Conservation (phyloP, 2,888 invertebrate species). For the Eristalis tenax region DNA sequence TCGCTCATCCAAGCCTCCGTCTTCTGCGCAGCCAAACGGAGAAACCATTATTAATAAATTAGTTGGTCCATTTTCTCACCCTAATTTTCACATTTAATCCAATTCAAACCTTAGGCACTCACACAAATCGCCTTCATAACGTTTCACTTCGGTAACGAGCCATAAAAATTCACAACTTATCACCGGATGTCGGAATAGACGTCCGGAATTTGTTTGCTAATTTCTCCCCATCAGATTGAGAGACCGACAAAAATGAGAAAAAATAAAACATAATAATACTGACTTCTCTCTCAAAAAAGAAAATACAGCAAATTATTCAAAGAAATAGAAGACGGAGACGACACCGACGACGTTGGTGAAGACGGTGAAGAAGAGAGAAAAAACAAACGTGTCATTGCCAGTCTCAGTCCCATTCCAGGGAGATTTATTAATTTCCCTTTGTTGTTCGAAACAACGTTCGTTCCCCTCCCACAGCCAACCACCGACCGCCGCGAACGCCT, state of each 20-base stretch:
- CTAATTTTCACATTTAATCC: conserved; percentile 5
- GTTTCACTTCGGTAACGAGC: conserved; percentile 19
- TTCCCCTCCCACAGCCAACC: background rate
- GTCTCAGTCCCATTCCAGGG: conserved; percentile 14
- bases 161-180: conserved; percentile 62
- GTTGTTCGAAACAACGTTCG: conserved; percentile 30
- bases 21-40: background rate
- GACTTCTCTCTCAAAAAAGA: conserved; percentile 9
- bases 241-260: conserved; percentile 7
- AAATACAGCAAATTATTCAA: conserved; percentile 45
- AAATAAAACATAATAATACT: background rate
- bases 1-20: background rate
- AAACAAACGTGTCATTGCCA: conserved; percentile 2
- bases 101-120: conserved; percentile 14
- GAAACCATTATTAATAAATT: conserved; percentile 32
- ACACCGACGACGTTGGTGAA: background rate
- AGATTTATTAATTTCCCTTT: conserved; percentile 63
- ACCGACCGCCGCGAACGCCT: background rate
- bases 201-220: conserved; percentile 68
- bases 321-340: background rate
- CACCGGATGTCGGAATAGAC: conserved; percentile 66
- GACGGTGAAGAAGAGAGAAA: background rate
- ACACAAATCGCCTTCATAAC: conserved; percentile 6
- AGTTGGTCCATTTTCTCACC: conserved; percentile 15
- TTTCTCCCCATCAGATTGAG: conserved; percentile 39